Conservation (phyloP, 1,140 invertebrate genomes). For the Centruroides sculpturatus region DNA sequence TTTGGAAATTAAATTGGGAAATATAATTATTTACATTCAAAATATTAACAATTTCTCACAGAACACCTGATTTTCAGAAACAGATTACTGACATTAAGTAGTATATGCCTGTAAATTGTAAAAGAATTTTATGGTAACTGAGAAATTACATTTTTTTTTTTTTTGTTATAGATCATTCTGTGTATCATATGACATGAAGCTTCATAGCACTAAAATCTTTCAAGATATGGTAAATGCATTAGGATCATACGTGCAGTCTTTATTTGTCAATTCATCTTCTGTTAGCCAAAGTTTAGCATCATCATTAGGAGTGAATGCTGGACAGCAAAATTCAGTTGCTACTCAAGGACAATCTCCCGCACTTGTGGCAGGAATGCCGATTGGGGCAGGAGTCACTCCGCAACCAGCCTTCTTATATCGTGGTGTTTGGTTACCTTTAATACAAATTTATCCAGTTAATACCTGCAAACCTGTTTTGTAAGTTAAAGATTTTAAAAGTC, state of each 20-base stretch:
- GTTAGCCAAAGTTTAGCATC: slow-evolving; percentile 12
- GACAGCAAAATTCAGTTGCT: slow-evolving; percentile 20
- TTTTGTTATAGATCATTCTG: slow-evolving; percentile 68
- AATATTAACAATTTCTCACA: too few relatives aligned
- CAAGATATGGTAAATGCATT: slow-evolving; percentile 91
- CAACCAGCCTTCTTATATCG: slow-evolving; percentile 85
- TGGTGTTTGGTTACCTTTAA: slow-evolving; percentile 77
- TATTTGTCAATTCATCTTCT: slow-evolving; percentile 45
- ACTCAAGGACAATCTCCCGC: slow-evolving; percentile 51
- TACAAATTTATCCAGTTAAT: slow-evolving; percentile 53
- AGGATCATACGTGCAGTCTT: slow-evolving; percentile 85
- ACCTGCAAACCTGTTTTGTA: slow-evolving; percentile 77
- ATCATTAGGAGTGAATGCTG: slow-evolving; percentile 8
- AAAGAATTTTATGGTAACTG: too few relatives aligned
- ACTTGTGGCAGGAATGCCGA: slow-evolving; percentile 47
- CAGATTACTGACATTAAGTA: too few relatives aligned
- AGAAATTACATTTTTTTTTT: too few relatives aligned
- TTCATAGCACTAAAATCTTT: slow-evolving; percentile 79
- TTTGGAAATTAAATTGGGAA: too few relatives aligned
- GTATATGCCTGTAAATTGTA: too few relatives aligned
- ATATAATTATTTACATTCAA: too few relatives aligned
- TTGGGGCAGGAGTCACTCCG: slow-evolving; percentile 59
- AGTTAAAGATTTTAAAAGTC: slow-evolving; percentile 30
- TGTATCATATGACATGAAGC: slow-evolving; percentile 83
- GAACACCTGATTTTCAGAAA: too few relatives aligned